These are phyloP conservation scores for Oeneis ivallda DNA, from an alignment of 2,888 invertebrate genomes.

Conservation along the genomic window DNA sequence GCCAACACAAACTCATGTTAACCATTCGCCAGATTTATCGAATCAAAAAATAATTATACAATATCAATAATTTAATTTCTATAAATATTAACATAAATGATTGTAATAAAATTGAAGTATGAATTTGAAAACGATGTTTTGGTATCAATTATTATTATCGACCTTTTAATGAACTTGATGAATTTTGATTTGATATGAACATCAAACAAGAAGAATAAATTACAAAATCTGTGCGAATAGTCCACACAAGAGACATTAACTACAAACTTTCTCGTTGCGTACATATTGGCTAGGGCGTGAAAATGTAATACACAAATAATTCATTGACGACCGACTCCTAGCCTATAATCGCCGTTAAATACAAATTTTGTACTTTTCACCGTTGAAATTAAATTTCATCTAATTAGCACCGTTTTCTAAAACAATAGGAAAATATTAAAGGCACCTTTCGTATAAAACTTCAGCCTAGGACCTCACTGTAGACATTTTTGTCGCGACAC, in stretches of 20 bases:
- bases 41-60: neutral
- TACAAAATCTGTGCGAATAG: constrained; percentile 23
- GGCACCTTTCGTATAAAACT: constrained; percentile 37
- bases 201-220: neutral
- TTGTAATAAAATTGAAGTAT: neutral
- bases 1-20: constrained; percentile 29
- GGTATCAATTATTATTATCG: no score
- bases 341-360: constrained; percentile 17
- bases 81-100: neutral
- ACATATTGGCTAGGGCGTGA: constrained; percentile 62
- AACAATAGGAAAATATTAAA: constrained; percentile 37
- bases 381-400: constrained; percentile 38
- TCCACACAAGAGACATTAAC: constrained; percentile 17
- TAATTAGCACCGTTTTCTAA: constrained; percentile 38
- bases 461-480: neutral
- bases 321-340: constrained; percentile 13
- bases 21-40: constrained; percentile 22
- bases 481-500: constrained; percentile 10
- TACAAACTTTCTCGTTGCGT: constrained; percentile 54
- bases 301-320: constrained; percentile 6
- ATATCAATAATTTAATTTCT: neutral
- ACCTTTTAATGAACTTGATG: no score
- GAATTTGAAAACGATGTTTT: no score
- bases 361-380: constrained; percentile 35
- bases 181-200: neutral